Percentiles rank a stretch among this genome's conserved stretches.
Evolutionary conservation across 2,797 vertebrate genomes (phyloP).

Genomic region (Diglossa cyanea): DNA sequence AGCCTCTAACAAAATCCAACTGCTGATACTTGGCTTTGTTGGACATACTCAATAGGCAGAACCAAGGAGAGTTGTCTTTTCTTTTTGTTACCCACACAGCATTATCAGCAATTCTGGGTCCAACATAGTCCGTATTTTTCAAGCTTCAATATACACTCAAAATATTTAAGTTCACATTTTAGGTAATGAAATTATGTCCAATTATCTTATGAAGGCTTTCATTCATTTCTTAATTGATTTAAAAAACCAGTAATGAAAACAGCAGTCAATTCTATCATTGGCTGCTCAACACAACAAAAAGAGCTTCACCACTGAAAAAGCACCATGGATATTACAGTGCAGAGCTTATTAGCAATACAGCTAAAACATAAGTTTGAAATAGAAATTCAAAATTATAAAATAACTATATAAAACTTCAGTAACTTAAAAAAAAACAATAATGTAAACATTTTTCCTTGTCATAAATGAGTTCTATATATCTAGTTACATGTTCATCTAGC

Average conservation of each 20-base stretch:
- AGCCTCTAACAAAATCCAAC: not conserved
- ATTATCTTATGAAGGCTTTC: not conserved
- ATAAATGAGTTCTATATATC: not conserved
- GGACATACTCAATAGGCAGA: not conserved
- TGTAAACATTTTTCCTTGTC: not conserved
- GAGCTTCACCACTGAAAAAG: not conserved
- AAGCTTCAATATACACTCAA: not conserved
- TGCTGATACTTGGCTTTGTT: not conserved
- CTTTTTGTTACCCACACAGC: not conserved
- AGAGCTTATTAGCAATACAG: not conserved
- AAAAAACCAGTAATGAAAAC: not conserved
- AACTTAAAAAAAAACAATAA: not conserved
- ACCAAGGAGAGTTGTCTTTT: not conserved
- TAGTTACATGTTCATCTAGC: not conserved
- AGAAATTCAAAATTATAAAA: not conserved
- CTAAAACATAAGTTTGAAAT: not conserved
- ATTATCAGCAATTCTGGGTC: not conserved
- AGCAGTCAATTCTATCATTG: not conserved
- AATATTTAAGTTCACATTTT: not conserved
- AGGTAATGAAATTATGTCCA: not conserved
- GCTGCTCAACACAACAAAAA: not conserved
- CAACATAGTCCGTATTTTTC: not conserved
- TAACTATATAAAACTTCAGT: not conserved
- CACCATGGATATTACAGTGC: not conserved
- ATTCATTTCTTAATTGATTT: not conserved